Base-by-base conservation (phyloP, 2,888 invertebrate species). In the Anagyrus pseudococci region DNA sequence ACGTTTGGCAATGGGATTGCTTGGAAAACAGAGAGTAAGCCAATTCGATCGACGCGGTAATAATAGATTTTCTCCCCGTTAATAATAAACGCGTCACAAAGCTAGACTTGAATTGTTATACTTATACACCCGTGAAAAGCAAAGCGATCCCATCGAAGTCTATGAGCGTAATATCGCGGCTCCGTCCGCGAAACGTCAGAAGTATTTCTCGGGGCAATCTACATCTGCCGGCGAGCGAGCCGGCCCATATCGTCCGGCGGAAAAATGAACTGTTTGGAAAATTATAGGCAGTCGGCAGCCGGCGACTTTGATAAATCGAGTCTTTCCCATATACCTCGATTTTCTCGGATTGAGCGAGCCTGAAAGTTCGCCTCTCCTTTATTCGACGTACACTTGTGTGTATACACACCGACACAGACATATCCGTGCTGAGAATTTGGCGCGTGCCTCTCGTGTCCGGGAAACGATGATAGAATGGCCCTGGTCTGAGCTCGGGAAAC, bases 231-330 rank as follows among this genome's bases (percentile, higher is more conserved):
- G 1, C 37, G 33, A 4, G 50, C 4, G 19, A 15, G 6, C 15
- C 4, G n/a, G 17, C 26, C 23, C 26, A 13, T 20, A n/a, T 29
- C 19, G 48, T 33, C 4, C 23, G 4, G 23, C 7, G 20, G 46
- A 53, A 53, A 59, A 54, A 60, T 60, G 48, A 54, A 60, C 41
- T 54, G 41, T 44, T 54, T 48, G 60, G 41, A n/a, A 41, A 60
- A 55, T 55, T 55, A 55, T 19, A 43, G 20, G 49, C 10, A 7
- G 25, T 1, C 1, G 23, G 1, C 23, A n/a, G 20, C 15, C 1
- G 43, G n/a, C 41, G 64, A 60, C 60, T 33, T 57, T 60, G 60
- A 64, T 60, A 44, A 57, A 64, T 64, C 48, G 64, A 56, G 47
- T 10, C 33, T 26, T 25, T 46, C 26, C 23, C 43, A 19, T 41